A percentile compares a stretch with the other conserved stretches of the same genome.
These are phyloP conservation scores for Rhinatrema bivittatum DNA, from an alignment of 2,797 vertebrate species.

Conservation along the genomic window DNA sequence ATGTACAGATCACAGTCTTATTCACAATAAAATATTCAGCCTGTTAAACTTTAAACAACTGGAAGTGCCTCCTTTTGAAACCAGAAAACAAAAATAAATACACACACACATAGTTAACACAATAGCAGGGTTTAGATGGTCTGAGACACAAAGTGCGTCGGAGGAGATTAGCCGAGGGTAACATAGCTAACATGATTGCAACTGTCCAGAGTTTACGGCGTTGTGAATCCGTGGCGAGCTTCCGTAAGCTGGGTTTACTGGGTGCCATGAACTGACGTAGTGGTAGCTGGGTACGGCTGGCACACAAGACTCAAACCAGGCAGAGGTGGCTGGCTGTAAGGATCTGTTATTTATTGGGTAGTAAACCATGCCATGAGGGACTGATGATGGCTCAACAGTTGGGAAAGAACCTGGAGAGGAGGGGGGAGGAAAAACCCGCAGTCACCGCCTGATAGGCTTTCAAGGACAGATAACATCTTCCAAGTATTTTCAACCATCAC, in stretches of 20 bases:
- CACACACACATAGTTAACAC: too few species aligned
- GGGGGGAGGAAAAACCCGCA: constrained; percentile 9
- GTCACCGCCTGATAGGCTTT: background rate
- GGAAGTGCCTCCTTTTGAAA: too few species aligned
- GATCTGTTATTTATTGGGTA: constrained; percentile 68
- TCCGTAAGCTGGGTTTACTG: constrained; percentile 46
- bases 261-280: constrained; percentile 61
- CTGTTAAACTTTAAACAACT: too few species aligned
- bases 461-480: background rate
- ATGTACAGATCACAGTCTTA: too few species aligned
- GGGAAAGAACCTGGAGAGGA: constrained; percentile 48
- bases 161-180: constrained; percentile 46
- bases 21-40: too few species aligned
- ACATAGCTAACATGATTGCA: constrained; percentile 61
- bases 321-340: constrained; percentile 52
- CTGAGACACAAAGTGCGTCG: constrained; percentile 53
- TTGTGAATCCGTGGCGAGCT: constrained; percentile 39
- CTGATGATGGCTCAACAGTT: constrained; percentile 41
- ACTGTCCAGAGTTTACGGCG: constrained; percentile 58
- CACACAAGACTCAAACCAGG: constrained; percentile 44
- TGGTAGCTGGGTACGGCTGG: constrained; percentile 57
- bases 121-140: constrained; percentile 50
- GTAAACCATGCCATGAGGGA: constrained; percentile 55
- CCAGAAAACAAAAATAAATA: too few species aligned
- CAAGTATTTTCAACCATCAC: background rate